Evolutionary conservation across 2,113 vertebrate genomes (phyloP), one percentile per base, ranked within the genome.

Genomic region (Apaloderma vittatum): DNA sequence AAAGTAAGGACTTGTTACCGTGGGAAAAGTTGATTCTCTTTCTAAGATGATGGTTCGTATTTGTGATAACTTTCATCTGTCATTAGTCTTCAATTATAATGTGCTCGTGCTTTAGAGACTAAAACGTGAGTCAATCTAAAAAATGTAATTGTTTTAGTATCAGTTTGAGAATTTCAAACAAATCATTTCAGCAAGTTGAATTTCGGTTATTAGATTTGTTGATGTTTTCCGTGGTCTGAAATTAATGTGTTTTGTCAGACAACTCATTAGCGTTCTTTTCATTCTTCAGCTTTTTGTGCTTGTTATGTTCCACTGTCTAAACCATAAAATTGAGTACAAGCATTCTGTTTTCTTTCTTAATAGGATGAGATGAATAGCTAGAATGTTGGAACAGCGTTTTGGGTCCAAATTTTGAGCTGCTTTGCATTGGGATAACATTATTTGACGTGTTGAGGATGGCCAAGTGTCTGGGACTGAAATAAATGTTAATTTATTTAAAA

Each of bases 211-310:
- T 88, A 46, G 40, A 32, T 93, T 72, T 77, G 16, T 68, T 61
- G 46, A 40, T 83, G 43, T 86, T 93, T 94, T 79, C 32, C 92
- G 22, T 92, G 63, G 65, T 80, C 54, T 94, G 72, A 92, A 94
- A 84, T 70, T 17, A 84, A 70, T 68, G 21, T 20, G 5, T 74
- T 92, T 91, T 94, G 59, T 84, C 68, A 95, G 59, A 55, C 22
- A 78, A 12, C 68, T 92, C 51, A 67, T 91, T 94, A 84, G 20
- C 5, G 11, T 86, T 74, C 48, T 94, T 86, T 71, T 81, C 16
- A 37, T 89, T 91, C 68, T 70, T 90, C 32, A 72, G 32, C 43
- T 88, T 91, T 80, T 77, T 81, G 23, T 95, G 51, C 61, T 71
- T 93, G 11, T 71, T 79, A 30, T 27, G 14, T 86, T 90, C 62